A percentile compares a stretch with the other conserved stretches of the same genome.
Conservation (phyloP, 2,113 vertebrate species). For the Genyomyrus donnyi region DNA sequence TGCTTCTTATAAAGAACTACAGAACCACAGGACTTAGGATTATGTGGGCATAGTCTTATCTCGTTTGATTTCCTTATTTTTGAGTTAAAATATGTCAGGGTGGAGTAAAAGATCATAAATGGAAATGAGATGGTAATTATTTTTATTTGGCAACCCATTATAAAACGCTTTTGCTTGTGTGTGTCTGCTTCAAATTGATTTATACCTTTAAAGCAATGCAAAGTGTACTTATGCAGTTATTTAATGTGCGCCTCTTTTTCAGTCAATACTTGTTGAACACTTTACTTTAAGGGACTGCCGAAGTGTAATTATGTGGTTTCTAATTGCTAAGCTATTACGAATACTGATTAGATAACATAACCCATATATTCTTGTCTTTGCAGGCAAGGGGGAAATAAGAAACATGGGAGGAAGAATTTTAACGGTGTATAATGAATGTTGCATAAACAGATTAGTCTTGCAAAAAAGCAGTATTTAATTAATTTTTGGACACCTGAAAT, state of each 20-base stretch:
- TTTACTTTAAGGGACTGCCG: conserved; percentile 46
- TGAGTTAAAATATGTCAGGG: background rate
- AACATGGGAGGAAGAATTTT: background rate
- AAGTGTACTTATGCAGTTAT: conserved; percentile 55
- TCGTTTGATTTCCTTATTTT: background rate
- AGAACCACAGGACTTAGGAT: background rate
- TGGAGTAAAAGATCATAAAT: background rate
- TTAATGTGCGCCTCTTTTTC: conserved; percentile 46
- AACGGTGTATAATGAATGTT: conserved; percentile 1
- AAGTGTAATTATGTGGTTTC: conserved; percentile 44
- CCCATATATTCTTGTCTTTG: conserved; percentile 23
- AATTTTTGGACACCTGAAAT: conserved; percentile 4
- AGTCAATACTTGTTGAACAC: conserved; percentile 43
- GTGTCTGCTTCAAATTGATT: conserved; percentile 40
- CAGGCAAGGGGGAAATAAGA: conserved; percentile 20
- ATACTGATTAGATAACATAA: conserved; percentile 41
- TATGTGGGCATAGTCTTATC: background rate
- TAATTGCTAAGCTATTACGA: conserved; percentile 46
- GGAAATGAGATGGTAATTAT: background rate
- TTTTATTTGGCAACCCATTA: background rate
- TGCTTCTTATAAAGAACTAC: background rate
- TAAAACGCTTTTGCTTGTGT: background rate
- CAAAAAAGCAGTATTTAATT: conserved; percentile 10
- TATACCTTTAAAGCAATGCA: conserved; percentile 44
- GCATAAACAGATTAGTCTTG: conserved; percentile 13